Base-by-base conservation (phyloP, 1,140 invertebrate genomes). In the Daktulosphaira vitifoliae region DNA sequence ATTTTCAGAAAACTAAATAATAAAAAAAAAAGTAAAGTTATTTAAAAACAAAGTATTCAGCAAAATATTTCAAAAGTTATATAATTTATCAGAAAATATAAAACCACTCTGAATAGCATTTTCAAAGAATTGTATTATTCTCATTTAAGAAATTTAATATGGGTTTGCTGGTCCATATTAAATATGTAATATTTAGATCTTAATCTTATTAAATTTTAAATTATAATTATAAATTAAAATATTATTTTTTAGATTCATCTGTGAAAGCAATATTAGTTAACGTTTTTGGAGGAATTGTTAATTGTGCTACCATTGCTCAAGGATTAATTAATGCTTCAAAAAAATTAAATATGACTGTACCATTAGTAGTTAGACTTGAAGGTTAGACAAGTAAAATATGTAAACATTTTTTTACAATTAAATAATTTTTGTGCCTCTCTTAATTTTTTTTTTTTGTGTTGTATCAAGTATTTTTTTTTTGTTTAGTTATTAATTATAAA, bases 271-370 rank as follows among this genome's bases (percentile, higher is more conserved):
- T 99, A 70, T 81, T 99, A 59, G 93, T 99, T 0, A 99, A 99
- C 78, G 93, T 99, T 3, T 99, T 99, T 80, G 96, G 93, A 67
- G 96, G 96, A 69, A 99, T 99, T 74, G 95, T 99, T 0, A 97
- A 99, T 77, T 99, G 96, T 81, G 90, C 86, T 2, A 98, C 87
- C 5, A 91, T 99, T 74, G 96, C 96, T 2, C 91, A 87, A 64
- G 96, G 96, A 50, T 91, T 99, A 69, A 86, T 97, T 2, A 82
- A 86, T 66, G 96, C 96, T 22, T 88, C 86, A 68, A 85, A 85
- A 74, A 84, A 82, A 66, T 84, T 92, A 48, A 78, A 86, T 49
- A 78, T 98, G 1, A 83, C 84, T 72, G 82, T 97, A 65, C 96
- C 96, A 0, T 75, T 99, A 15, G 82, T 98, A 67, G 93, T 98